Evolutionary conservation across 1,140 invertebrate species (phyloP), one percentile per base, ranked within the genome.

Genomic region (Papilio dardanus): DNA sequence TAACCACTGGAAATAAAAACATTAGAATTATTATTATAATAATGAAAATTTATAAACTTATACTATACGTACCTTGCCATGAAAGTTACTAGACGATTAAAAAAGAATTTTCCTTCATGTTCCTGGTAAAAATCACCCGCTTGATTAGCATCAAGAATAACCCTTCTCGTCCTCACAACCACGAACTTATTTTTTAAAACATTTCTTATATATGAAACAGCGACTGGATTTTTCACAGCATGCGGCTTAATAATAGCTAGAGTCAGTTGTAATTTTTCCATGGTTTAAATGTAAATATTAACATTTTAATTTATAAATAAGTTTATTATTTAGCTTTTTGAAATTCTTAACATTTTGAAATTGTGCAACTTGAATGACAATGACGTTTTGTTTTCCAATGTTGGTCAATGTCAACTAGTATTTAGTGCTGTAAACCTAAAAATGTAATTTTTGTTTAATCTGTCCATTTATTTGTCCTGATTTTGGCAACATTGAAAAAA

Each of bases 31-130:
- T 65, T 14, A 33, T 42, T 16, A 4, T n/a, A 16, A 42, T 3
- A 16, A 46, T 46, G 42, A 19, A 46, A n/a, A 46, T 16, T 42
- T n/a, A n/a, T n/a, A 37, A 37, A 1, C 12, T 37, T 71, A 14
- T 12, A 50, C 12, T 65, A 46, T 16, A 42, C 75, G 83, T 93
- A 97, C 97, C 96, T 97, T 71, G 94, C 94, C 96, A 99, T 98
- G 83, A 98, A 98, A 31, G 96, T 97, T 1, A 97, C 94, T 12
- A 99, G 92, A 73, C 98, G 94, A 84, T 98, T 96, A 83, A 96
- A 98, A 93, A 98, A 99, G 93, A 99, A 98, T 90, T 97, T 97
- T 1, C 95, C 94, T 84, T 95, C 94, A 88, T 99, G 98, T 86
- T 98, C 97, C 31, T 93, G 90, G 88, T 99, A 99, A 93, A 99